Conservation (phyloP, 1,140 invertebrate genomes). For the Camponotus floridanus region DNA sequence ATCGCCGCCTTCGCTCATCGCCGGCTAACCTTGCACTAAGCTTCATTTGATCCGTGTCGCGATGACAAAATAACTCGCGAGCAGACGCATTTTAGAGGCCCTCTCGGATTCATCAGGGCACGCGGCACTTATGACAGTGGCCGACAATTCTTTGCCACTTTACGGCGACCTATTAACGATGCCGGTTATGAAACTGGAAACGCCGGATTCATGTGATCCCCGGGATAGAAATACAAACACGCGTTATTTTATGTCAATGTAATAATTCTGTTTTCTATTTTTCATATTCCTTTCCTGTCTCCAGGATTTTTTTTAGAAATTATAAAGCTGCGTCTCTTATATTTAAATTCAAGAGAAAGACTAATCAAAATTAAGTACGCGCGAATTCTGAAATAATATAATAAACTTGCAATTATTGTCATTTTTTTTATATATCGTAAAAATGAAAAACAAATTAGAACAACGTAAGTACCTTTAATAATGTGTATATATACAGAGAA, state of each 20-base stretch:
- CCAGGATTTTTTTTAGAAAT: background rate
- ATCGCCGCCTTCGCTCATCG: slow-evolving; percentile 81
- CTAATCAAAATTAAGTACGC: background rate
- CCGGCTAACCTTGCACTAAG: slow-evolving; percentile 85
- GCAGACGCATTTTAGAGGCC: slow-evolving; percentile 75
- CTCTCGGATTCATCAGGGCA: slow-evolving; percentile 72
- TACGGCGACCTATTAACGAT: slow-evolving; percentile 68
- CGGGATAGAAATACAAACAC: slow-evolving; percentile 8
- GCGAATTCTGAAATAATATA: background rate
- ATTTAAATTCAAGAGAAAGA: background rate
- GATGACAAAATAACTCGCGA: slow-evolving; percentile 77
- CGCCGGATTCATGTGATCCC: slow-evolving; percentile 35
- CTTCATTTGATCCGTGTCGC: slow-evolving; percentile 78
- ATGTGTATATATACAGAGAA: too few species aligned
- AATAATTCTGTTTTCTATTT: background rate
- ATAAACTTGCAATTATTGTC: background rate
- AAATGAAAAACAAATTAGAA: too few species aligned
- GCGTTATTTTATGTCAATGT: background rate
- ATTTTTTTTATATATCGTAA: background rate
- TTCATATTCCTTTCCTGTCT: background rate
- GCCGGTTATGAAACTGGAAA: slow-evolving; percentile 60
- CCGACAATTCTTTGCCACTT: slow-evolving; percentile 70
- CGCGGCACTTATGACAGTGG: slow-evolving; percentile 55
- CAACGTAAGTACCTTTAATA: too few species aligned
- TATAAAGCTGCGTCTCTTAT: background rate